A percentile compares a stretch with the other conserved stretches of the same genome.
phyloP scores from a whole-genome alignment of 2,888 invertebrate genomes.

The Spicauda simplicius region DNA sequence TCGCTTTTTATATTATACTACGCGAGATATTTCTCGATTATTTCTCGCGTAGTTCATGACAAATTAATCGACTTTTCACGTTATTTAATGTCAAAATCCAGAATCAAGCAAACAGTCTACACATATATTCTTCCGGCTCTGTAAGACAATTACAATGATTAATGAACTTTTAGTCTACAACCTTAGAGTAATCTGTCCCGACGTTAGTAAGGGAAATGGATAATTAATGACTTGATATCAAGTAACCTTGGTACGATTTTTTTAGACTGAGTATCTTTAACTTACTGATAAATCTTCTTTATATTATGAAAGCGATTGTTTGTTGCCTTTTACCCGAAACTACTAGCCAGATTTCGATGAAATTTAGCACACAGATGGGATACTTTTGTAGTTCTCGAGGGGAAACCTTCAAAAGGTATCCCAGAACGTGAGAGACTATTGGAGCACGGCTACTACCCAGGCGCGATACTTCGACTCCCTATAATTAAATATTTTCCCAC shows the following conservation, averaged over 20 bases:
- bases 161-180: constrained; percentile 16
- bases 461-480: too few species aligned
- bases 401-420: too few species aligned
- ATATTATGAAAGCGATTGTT: too few species aligned
- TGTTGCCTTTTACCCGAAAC: too few species aligned
- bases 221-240: not conserved
- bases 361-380: too few species aligned
- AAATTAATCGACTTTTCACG: constrained; percentile 5
- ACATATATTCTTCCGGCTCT: not conserved
- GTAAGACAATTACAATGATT: constrained; percentile 22
- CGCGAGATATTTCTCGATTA: too few species aligned
- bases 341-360: too few species aligned
- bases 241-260: not conserved
- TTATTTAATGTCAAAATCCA: not conserved
- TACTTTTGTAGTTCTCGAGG: too few species aligned
- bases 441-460: too few species aligned
- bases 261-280: not conserved
- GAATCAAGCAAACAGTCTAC: not conserved
- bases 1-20: constrained; percentile 1
- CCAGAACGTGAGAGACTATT: too few species aligned
- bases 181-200: constrained; percentile 4
- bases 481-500: too few species aligned
- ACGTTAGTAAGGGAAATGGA: constrained; percentile 1
- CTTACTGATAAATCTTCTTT: too few species aligned
- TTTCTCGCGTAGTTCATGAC: not conserved